Percentiles rank a stretch among this genome's conserved stretches.
phyloP scores from a whole-genome alignment of 2,113 vertebrate genomes.

The Podilymbus podiceps region DNA sequence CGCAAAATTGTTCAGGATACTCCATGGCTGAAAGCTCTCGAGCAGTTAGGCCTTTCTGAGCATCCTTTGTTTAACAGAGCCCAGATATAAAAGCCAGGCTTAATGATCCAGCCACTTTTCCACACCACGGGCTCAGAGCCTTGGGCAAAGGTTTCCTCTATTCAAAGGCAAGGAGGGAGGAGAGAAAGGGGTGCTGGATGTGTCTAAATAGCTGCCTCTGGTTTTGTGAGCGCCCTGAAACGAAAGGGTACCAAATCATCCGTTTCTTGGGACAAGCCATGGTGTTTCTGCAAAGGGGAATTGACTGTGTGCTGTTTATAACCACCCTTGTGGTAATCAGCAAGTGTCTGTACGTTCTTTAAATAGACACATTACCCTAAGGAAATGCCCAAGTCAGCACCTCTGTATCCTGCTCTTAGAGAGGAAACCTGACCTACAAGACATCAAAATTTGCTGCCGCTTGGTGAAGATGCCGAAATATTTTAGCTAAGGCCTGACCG shows the following conservation, averaged over 20 bases:
- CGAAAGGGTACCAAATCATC: background rate
- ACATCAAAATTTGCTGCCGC: background rate
- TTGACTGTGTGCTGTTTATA: slow-evolving; percentile 13
- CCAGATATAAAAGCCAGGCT: background rate
- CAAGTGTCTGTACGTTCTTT: slow-evolving; percentile 23
- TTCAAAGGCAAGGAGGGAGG: background rate
- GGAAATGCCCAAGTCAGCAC: slow-evolving; percentile 60
- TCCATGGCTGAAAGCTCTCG: background rate
- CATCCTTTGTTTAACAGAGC: background rate
- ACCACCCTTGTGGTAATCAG: background rate
- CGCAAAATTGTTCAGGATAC: background rate
- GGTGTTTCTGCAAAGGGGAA: slow-evolving; percentile 5
- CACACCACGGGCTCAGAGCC: background rate
- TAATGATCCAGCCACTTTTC: background rate
- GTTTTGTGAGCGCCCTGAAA: background rate
- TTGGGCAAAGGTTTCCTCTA: background rate
- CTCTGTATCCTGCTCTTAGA: slow-evolving; percentile 58
- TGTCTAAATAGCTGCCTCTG: background rate
- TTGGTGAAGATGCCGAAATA: background rate
- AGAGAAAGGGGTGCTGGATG: background rate
- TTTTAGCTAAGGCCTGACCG: background rate
- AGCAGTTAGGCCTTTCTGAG: background rate
- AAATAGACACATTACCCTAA: slow-evolving; percentile 44
- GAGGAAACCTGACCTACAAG: slow-evolving; percentile 47
- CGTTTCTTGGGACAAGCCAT: background rate